These are phyloP conservation scores for Helleia helle DNA, from an alignment of 2,888 invertebrate genomes.

Conservation along the genomic window DNA sequence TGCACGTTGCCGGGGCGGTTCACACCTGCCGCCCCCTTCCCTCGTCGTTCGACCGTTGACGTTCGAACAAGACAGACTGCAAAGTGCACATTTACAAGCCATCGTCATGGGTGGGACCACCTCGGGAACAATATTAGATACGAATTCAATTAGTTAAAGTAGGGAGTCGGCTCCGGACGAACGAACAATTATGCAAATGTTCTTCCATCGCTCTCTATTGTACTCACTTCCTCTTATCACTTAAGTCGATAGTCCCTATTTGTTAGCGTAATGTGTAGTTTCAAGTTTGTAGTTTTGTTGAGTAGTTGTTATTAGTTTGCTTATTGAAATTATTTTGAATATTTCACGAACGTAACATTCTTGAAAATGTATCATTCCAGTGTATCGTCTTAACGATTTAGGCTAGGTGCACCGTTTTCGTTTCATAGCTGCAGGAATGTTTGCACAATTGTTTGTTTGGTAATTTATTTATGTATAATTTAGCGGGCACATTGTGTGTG, in stretches of 20 bases:
- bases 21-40: no score
- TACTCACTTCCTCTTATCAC: slow-evolving; percentile 26
- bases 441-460: slow-evolving; percentile 55
- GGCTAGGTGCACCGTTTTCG: slow-evolving; percentile 60
- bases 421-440: slow-evolving; percentile 30
- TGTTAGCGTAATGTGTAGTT: slow-evolving; percentile 27
- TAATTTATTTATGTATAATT: slow-evolving; percentile 43
- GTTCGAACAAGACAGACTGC: slow-evolving; percentile 24
- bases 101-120: slow-evolving; percentile 75
- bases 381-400: slow-evolving; percentile 63
- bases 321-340: slow-evolving; percentile 24
- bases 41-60: no score
- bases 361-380: slow-evolving; percentile 72
- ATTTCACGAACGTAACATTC: slow-evolving; percentile 60
- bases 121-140: slow-evolving; percentile 72
- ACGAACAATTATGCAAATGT: slow-evolving; percentile 51
- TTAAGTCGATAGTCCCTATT: slow-evolving; percentile 26
- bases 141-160: slow-evolving; percentile 60
- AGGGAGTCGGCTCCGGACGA: slow-evolving; percentile 47
- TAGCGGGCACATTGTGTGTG: slow-evolving; percentile 38
- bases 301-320: slow-evolving; percentile 25
- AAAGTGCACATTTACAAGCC: slow-evolving; percentile 57
- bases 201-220: slow-evolving; percentile 29
- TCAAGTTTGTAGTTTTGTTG: slow-evolving; percentile 20
- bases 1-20: slow-evolving; percentile 34